Base-by-base conservation (phyloP, 1,140 invertebrate species). In the Phortica variegata region DNA sequence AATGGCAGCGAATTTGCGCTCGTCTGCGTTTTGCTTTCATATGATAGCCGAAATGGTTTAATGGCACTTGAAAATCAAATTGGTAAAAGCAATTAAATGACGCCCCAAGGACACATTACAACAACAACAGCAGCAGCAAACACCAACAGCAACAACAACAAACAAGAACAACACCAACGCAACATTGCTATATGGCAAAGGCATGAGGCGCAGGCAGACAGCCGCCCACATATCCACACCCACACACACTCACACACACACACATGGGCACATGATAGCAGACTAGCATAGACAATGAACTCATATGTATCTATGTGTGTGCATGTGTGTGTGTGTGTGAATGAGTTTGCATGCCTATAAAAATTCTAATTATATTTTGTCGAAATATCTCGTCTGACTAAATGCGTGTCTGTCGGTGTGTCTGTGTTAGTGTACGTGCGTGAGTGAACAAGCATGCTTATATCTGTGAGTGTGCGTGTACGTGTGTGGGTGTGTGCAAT, bases 81-180 rank as follows among this genome's bases (percentile, higher is more conserved):
- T 73, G 69, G 70, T 73, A 71, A 71, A 73, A 73, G 69, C 69
- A 73, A 73, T 73, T 73, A 73, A 73, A 73, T 68, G 69, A 73
- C 65, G 69, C 69, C 70, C 70, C 70, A 73, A 73, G 70, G 70
- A 73, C 70, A 73, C 62, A 73, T 73, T 73, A 71, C 66, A 71
- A 47, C 63, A 51, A 45, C 58, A 58, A 36, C 58, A 49, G 39
- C 49, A 49, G 43, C 55, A 60, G 47, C 43, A 21, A 3, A n/a
- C n/a, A n/a, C n/a, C 49, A 49, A 46, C 55, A 60, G 47, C 43
- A 21, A 3, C n/a, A 55, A 42, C 40, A 51, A 52, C 48, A 52
- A 41, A 33, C 49, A 49, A 54, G 48, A 38, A 42, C 43, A 40
- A 47, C 29, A 42, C 50, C 43, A 40, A 51, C 45, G 32, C 38